phyloP scores from a whole-genome alignment of 2,888 invertebrate genomes.

The Phyto melanocephala region DNA sequence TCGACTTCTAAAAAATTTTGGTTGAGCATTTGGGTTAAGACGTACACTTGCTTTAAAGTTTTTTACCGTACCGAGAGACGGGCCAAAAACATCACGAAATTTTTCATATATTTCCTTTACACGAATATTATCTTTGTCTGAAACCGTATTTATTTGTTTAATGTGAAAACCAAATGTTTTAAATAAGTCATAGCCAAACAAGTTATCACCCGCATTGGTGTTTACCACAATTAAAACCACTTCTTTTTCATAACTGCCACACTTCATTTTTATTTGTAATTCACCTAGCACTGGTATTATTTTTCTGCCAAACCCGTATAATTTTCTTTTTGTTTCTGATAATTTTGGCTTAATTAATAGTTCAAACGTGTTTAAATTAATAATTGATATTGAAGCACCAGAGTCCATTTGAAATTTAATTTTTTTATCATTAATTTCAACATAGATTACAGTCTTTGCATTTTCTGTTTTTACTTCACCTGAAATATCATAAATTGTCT shows the following conservation, averaged over 20 bases:
- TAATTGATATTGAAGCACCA: slow-evolving; percentile 57
- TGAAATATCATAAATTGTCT: slow-evolving; percentile 8
- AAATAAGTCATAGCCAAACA: slow-evolving; percentile 59
- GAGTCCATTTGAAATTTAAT: slow-evolving; percentile 62
- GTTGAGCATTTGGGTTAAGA: slow-evolving; percentile 36
- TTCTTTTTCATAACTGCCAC: slow-evolving; percentile 35
- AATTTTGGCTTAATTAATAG: slow-evolving; percentile 30
- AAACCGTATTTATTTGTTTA: slow-evolving; percentile 23
- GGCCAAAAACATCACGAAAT: slow-evolving; percentile 34
- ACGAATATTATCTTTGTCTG: background rate
- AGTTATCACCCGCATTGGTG: slow-evolving; percentile 43
- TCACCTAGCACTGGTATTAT: slow-evolving; percentile 51
- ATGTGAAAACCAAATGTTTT: slow-evolving; percentile 50
- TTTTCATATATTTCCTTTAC: slow-evolving; percentile 3
- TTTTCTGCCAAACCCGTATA: slow-evolving; percentile 50
- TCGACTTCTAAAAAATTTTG: slow-evolving; percentile 58
- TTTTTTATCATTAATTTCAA: slow-evolving; percentile 11
- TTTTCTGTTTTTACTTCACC: slow-evolving; percentile 19
- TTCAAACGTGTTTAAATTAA: too few species aligned
- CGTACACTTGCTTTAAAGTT: slow-evolving; percentile 34
- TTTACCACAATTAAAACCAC: slow-evolving; percentile 24
- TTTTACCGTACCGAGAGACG: slow-evolving; percentile 38
- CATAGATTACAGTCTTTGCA: slow-evolving; percentile 41
- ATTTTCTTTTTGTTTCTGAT: slow-evolving; percentile 5
- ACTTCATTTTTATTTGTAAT: slow-evolving; percentile 42